Conservation (phyloP, 2,888 invertebrate genomes). For the Steinernema hermaphroditum region DNA sequence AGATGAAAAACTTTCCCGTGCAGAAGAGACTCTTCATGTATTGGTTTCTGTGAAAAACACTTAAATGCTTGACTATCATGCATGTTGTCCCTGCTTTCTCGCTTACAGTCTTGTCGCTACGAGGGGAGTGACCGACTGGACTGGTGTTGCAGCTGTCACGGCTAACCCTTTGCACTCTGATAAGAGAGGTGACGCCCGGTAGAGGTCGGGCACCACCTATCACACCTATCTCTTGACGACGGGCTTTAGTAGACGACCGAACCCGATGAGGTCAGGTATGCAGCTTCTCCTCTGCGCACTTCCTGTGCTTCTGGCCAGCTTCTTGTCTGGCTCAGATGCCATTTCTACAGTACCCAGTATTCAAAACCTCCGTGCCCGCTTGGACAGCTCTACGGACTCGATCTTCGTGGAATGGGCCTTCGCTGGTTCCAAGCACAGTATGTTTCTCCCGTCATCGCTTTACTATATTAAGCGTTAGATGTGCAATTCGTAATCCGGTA, state of each 20-base stretch:
- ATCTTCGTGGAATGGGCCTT: slow-evolving; percentile 61
- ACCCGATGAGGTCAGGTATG: slow-evolving; percentile 25
- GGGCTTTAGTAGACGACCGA: not conserved
- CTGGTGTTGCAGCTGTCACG: slow-evolving; percentile 20
- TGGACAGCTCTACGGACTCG: slow-evolving; percentile 49
- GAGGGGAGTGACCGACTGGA: not conserved
- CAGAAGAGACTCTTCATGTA: too few species aligned
- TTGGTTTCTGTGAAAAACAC: too few species aligned
- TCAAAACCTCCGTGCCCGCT: slow-evolving; percentile 50
- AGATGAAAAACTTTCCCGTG: too few species aligned
- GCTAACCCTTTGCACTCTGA: not conserved
- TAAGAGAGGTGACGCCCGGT: slow-evolving; percentile 5
- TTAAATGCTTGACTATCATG: too few species aligned
- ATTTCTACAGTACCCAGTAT: slow-evolving; percentile 40
- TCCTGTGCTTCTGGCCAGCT: not conserved
- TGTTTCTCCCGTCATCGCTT: slow-evolving; percentile 28
- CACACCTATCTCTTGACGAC: slow-evolving; percentile 10
- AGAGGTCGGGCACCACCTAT: slow-evolving; percentile 30
- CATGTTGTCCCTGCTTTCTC: too few species aligned
- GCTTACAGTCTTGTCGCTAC: not conserved
- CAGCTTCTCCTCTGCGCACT: not conserved
- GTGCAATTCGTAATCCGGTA: slow-evolving; percentile 39
- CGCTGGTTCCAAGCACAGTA: slow-evolving; percentile 42
- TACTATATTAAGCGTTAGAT: slow-evolving; percentile 29
- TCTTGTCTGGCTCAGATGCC: not conserved